Evolutionary conservation across 2,797 vertebrate species (phyloP).

Genomic region (Ficedula albicollis): DNA sequence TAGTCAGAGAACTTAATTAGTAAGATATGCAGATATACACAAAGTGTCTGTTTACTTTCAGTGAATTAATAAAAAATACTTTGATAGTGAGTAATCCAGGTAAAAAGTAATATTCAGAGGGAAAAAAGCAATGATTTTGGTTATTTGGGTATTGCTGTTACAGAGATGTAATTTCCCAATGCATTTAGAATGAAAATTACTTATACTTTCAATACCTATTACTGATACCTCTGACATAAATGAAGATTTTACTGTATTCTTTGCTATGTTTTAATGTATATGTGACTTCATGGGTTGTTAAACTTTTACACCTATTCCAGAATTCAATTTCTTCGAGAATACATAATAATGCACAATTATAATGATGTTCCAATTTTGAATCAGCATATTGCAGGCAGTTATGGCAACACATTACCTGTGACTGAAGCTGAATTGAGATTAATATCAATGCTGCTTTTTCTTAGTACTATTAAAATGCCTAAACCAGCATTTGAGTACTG

Average conservation of each 20-base stretch:
- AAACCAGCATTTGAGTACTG: not conserved
- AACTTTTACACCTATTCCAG: slow-evolving; percentile 23
- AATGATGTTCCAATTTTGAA: not conserved
- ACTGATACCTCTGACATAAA: not conserved
- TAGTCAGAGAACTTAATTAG: not conserved
- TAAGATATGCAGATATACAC: not conserved
- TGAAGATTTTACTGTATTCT: not conserved
- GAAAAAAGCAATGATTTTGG: not conserved
- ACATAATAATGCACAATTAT: not conserved
- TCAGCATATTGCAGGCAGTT: slow-evolving; percentile 33
- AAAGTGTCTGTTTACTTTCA: not conserved
- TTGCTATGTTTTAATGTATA: not conserved
- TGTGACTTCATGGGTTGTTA: not conserved
- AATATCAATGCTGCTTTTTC: slow-evolving; percentile 19
- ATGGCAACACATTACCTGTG: not conserved
- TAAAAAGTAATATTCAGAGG: not conserved
- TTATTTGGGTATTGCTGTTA: not conserved
- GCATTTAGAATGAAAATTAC: not conserved
- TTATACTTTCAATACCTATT: not conserved
- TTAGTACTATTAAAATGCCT: not conserved
- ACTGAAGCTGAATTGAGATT: not conserved
- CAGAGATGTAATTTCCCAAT: not conserved
- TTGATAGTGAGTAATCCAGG: not conserved
- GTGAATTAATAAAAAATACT: not conserved
- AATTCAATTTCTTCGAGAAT: slow-evolving; percentile 42